These are phyloP conservation scores for Trigoniulus corallinus DNA, from an alignment of 1,140 invertebrate genomes.

Conservation along the genomic window DNA sequence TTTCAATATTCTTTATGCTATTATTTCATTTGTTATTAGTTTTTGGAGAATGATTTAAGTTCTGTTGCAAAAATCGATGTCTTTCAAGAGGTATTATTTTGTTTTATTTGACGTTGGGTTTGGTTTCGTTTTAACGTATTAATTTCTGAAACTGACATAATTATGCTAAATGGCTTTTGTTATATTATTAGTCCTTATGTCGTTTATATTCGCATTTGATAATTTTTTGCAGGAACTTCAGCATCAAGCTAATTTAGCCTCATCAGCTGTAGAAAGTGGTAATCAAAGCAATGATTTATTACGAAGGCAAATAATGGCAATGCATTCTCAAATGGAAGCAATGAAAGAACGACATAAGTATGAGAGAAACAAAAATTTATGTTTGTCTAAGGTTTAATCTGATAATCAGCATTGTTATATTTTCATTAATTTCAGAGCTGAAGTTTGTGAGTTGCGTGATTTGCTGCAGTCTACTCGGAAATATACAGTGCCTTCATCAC, in stretches of 20 bases:
- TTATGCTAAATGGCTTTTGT: background rate
- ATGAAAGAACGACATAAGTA: constrained; percentile 17
- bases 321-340: constrained; percentile 17
- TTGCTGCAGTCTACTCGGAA: background rate
- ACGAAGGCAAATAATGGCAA: constrained; percentile 17
- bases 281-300: constrained; percentile 18
- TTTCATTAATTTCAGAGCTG: constrained; percentile 12
- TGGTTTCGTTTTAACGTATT: too few relatives aligned
- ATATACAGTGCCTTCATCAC: background rate
- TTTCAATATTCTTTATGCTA: constrained; percentile 9
- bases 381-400: constrained; percentile 4
- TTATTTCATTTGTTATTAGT: background rate
- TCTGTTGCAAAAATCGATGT: background rate
- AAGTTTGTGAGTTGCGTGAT: constrained; percentile 14
- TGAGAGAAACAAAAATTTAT: background rate
- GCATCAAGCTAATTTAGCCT: constrained; percentile 29
- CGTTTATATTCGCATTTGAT: background rate
- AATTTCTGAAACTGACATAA: too few relatives aligned
- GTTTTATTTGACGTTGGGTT: background rate
- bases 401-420: constrained; percentile 1
- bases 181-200: background rate
- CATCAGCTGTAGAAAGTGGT: constrained; percentile 28
- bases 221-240: constrained; percentile 27
- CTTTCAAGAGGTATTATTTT: background rate
- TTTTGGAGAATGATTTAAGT: background rate